A percentile compares a stretch with the other conserved stretches of the same genome.
Evolutionary conservation across 1,140 invertebrate species (phyloP).

Genomic region (Coenobita brevimanus): DNA sequence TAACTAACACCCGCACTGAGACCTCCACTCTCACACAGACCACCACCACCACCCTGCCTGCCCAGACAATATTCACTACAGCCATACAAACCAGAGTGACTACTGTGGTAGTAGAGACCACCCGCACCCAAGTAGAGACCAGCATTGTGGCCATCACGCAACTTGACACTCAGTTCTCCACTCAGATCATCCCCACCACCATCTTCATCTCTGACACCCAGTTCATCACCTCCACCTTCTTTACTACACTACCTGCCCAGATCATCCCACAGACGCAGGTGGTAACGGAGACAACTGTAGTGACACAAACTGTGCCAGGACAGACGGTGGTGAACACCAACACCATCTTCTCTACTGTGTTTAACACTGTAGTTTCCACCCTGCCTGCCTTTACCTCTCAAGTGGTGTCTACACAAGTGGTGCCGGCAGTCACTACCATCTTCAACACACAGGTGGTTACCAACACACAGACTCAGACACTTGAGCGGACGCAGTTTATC

Average conservation of each 20-base stretch:
- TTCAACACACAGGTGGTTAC: slow-evolving; percentile 34
- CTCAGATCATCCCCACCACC: slow-evolving; percentile 29
- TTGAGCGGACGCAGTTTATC: neutral
- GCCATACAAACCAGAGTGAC: slow-evolving; percentile 24
- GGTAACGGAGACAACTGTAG: slow-evolving; percentile 35
- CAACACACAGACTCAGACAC: slow-evolving; percentile 29
- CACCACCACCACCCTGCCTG: slow-evolving; percentile 36
- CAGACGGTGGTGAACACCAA: slow-evolving; percentile 47
- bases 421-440: slow-evolving; percentile 43
- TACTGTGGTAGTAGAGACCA: slow-evolving; percentile 12
- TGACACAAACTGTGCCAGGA: slow-evolving; percentile 50
- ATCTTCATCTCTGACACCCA: slow-evolving; percentile 34
- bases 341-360: slow-evolving; percentile 44
- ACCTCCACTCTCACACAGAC: slow-evolving; percentile 40
- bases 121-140: slow-evolving; percentile 26
- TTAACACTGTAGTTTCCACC: slow-evolving; percentile 42
- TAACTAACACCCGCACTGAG: slow-evolving; percentile 54
- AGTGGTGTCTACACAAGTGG: slow-evolving; percentile 51
- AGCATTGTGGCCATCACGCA: neutral
- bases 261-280: slow-evolving; percentile 36
- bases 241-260: slow-evolving; percentile 42
- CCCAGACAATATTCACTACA: slow-evolving; percentile 41
- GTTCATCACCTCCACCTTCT: slow-evolving; percentile 38
- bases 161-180: slow-evolving; percentile 39
- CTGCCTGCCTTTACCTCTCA: slow-evolving; percentile 31